These are phyloP conservation scores for Entomobrya proxima DNA, from an alignment of 2,888 invertebrate species.

Conservation along the genomic window DNA sequence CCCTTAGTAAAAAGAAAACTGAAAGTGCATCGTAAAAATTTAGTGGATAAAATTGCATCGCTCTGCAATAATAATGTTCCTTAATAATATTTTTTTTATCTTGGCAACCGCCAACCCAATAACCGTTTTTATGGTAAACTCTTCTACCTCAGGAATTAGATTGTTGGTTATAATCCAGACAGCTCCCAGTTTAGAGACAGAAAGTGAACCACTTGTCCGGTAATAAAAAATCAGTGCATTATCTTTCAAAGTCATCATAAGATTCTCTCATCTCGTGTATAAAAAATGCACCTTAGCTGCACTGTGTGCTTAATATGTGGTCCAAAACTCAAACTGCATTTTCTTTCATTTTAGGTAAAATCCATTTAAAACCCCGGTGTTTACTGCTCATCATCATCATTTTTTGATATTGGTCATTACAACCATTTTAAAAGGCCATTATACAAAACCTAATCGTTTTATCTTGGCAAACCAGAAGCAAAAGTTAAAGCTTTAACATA, in stretches of 20 bases:
- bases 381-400: constrained; percentile 3
- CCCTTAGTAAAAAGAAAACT: background rate
- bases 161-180: background rate
- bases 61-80: too few species aligned
- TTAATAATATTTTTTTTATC: too few species aligned
- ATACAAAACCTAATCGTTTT: background rate
- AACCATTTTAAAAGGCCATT: background rate
- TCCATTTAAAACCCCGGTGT: constrained; percentile 18
- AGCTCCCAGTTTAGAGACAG: background rate
- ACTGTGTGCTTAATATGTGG: background rate
- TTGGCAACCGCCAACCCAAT: background rate
- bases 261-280: background rate
- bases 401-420: background rate
- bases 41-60: too few species aligned
- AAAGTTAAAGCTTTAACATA: too few species aligned
- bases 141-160: background rate
- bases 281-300: background rate
- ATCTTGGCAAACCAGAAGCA: constrained; percentile 6
- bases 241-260: background rate
- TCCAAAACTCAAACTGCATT: too few species aligned
- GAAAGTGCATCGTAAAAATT: background rate
- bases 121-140: constrained; percentile 18
- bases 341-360: background rate
- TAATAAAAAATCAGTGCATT: constrained; percentile 23
- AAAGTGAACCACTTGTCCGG: background rate